Base-by-base conservation (phyloP, 2,797 vertebrate species). In the Aythya fuligula region DNA sequence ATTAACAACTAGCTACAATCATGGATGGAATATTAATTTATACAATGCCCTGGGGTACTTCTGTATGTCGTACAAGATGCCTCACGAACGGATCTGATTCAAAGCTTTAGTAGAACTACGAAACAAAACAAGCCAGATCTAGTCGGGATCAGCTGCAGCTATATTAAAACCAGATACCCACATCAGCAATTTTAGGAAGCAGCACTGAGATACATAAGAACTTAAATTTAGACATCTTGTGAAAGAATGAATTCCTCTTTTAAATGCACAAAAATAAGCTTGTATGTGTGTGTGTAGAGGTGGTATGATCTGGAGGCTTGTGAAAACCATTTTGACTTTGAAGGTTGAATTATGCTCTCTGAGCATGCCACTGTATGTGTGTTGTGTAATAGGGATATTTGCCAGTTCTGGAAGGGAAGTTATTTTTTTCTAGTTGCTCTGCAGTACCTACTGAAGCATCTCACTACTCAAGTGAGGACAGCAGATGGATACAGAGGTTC, bases 21-120 rank as follows among this genome's bases (percentile, higher is more conserved):
- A 92, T 73, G 85, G 91, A 73, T 73, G 65, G 92, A 95, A 97
- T 96, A 96, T 94, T 96, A 94, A 97, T 93, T 90, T 92, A 72
- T 85, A 75, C 76, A 76, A 78, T 76, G 65, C 79, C 92, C 87
- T 67, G 61, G 34, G 75, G 71, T 88, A 91, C 25, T 74, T 85
- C 61, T 87, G 13, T 70, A 69, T 67, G 86, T 89, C 89, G 38
- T 91, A 82, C 82, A 89, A 94, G 82, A 92, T 0, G 0, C 43
- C 47, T 93, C 49, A 56, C 32, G 80, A 91, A 91, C 9, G 6
- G 67, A 76, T 81, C 71, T 87, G 47, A 73, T 69, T 92, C 89
- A 73, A 87, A 93, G 66, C 45, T 81, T 90, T 39, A 86, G 70
- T 2, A 66, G 57, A 88, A 61, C 41, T 86, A 28, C 4, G n/a